phyloP scores from a whole-genome alignment of 2,888 invertebrate species.

The Apotomis capreana region DNA sequence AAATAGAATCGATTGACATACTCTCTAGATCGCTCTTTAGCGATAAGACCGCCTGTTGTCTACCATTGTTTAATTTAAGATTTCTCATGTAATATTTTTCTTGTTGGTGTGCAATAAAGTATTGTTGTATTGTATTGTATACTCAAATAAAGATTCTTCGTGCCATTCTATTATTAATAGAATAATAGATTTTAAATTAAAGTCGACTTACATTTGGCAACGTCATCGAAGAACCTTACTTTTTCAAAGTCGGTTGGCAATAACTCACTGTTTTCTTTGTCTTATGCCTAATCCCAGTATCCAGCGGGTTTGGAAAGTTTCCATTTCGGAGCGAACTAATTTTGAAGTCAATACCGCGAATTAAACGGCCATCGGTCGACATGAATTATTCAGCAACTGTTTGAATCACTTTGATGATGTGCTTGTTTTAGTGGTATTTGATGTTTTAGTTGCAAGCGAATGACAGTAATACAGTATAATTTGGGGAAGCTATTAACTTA shows the following conservation, averaged over 20 bases:
- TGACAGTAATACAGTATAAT: slow-evolving; percentile 5
- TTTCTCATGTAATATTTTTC: no score
- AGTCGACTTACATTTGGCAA: no score
- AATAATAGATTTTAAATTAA: no score
- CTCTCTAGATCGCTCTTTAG: no score
- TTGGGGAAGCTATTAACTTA: not conserved
- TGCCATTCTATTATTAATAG: no score
- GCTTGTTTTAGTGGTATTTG: slow-evolving; percentile 27
- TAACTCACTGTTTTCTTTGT: slow-evolving; percentile 12
- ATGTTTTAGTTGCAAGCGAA: slow-evolving; percentile 22
- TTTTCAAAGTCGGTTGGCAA: not conserved
- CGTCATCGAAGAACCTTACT: not conserved
- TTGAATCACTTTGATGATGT: slow-evolving; percentile 35
- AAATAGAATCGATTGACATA: no score
- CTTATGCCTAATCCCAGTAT: slow-evolving; percentile 8
- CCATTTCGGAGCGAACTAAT: slow-evolving; percentile 32
- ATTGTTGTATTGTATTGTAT: no score
- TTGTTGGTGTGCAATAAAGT: no score
- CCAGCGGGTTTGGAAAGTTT: slow-evolving; percentile 25
- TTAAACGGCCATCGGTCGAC: slow-evolving; percentile 38
- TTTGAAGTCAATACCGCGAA: slow-evolving; percentile 40
- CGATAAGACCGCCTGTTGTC: no score
- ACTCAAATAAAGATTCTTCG: no score
- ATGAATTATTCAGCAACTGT: slow-evolving; percentile 38
- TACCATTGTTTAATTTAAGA: no score